Percentiles rank a stretch among this genome's conserved stretches.
Conservation (phyloP, 2,888 invertebrate species). For the Caradrina kadenii region DNA sequence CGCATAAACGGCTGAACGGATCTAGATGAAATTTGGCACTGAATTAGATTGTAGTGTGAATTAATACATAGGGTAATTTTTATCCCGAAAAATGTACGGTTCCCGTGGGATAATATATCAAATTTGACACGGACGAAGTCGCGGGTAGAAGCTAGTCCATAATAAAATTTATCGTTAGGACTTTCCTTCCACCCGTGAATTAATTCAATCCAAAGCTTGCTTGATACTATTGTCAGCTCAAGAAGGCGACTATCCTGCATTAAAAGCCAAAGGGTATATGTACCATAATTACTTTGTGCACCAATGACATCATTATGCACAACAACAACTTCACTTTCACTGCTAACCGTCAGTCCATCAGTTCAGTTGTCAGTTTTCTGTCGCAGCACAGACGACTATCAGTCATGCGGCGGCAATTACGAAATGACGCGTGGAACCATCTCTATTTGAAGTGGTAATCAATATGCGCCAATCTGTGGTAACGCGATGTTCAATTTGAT, state of each 20-base stretch:
- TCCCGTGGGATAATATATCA: too few relatives aligned
- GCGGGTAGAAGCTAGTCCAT: too few relatives aligned
- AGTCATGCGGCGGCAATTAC: conserved; percentile 54
- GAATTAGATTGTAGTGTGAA: too few relatives aligned
- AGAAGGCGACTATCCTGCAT: not conserved
- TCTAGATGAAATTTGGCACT: too few relatives aligned
- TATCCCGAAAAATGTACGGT: too few relatives aligned
- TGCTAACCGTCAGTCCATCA: conserved; percentile 63
- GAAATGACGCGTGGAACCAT: conserved; percentile 51
- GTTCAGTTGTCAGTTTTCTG: conserved; percentile 60
- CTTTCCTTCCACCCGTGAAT: too few relatives aligned
- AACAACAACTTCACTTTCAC: conserved; percentile 62
- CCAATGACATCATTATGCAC: conserved; percentile 22
- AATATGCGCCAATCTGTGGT: conserved; percentile 50
- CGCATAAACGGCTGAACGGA: too few relatives aligned
- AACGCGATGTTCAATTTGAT: conserved; percentile 28
- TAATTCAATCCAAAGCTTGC: not conserved
- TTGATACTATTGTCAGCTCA: not conserved
- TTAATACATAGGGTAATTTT: too few relatives aligned
- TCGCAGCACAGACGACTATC: conserved; percentile 48
- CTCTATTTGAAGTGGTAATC: conserved; percentile 58
- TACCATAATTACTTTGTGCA: conserved; percentile 9
- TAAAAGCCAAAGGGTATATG: conserved; percentile 18
- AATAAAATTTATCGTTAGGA: too few relatives aligned
- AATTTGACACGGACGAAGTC: too few relatives aligned